Percentiles rank a stretch among this genome's conserved stretches.
phyloP scores from a whole-genome alignment of 2,113 vertebrate genomes.

The Diphyllodes magnificus region DNA sequence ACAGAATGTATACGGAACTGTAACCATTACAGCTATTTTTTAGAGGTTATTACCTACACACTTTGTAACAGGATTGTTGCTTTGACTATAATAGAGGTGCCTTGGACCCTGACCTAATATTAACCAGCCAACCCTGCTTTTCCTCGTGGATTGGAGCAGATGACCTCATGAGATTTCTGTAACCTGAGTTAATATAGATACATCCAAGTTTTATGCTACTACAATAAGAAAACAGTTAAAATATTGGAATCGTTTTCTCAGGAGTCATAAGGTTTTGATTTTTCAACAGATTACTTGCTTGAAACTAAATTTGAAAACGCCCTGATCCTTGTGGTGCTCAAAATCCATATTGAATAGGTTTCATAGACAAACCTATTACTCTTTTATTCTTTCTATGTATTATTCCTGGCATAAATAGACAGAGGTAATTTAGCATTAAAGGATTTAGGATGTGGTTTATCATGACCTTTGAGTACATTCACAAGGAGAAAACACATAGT shows the following conservation, averaged over 20 bases:
- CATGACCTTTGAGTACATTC: not conserved
- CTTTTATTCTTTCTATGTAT: not conserved
- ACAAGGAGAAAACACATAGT: not conserved
- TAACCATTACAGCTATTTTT: not conserved
- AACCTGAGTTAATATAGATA: not conserved
- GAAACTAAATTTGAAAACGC: not conserved
- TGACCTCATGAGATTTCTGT: not conserved
- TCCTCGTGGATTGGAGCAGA: not conserved
- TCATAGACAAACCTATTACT: not conserved
- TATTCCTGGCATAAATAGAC: not conserved
- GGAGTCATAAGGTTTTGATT: not conserved
- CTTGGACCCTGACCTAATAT: not conserved
- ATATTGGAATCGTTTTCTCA: not conserved
- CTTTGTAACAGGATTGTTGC: not conserved
- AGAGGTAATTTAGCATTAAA: not conserved
- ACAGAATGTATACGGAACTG: not conserved
- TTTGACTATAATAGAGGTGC: not conserved
- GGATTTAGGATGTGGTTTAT: not conserved
- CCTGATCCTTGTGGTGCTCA: not conserved
- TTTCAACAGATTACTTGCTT: not conserved
- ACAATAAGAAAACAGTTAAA: not conserved
- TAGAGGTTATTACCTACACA: not conserved
- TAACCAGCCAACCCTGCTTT: not conserved
- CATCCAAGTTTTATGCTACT: not conserved
- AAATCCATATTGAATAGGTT: not conserved